phyloP scores from a whole-genome alignment of 2,888 invertebrate genomes.

The Parapristionchus giblindavisi region DNA sequence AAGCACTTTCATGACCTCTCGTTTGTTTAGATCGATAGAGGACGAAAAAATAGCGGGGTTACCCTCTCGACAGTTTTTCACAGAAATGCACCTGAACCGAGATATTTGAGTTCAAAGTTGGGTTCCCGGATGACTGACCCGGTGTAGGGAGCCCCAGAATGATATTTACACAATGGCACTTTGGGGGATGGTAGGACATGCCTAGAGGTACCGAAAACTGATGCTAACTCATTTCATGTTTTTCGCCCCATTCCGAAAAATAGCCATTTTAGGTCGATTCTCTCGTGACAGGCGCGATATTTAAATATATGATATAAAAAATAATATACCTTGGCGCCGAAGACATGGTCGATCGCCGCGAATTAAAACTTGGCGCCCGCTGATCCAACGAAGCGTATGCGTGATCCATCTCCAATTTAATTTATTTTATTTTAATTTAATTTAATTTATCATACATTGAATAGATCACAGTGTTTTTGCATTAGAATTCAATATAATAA shows the following conservation, averaged over 20 bases:
- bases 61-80: too few species aligned
- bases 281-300: too few species aligned
- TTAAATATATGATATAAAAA: too few species aligned
- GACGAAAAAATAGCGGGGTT: too few species aligned
- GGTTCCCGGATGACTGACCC: too few species aligned
- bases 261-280: not conserved
- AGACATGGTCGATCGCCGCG: constrained; percentile 23
- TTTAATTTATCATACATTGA: not conserved
- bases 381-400: constrained; percentile 30
- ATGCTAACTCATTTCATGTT: not conserved
- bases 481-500: too few species aligned
- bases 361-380: constrained; percentile 14
- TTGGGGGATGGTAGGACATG: not conserved
- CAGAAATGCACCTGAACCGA: too few species aligned
- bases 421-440: not conserved
- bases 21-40: too few species aligned
- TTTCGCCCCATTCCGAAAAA: not conserved
- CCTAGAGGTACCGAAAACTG: not conserved
- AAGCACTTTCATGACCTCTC: too few species aligned
- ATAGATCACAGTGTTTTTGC: too few species aligned
- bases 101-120: too few species aligned
- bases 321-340: constrained; percentile 17
- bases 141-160: not conserved
- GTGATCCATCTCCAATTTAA: constrained; percentile 8
- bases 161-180: not conserved